Conservation (phyloP, 1,140 invertebrate genomes). For the Drosophila seguyi region DNA sequence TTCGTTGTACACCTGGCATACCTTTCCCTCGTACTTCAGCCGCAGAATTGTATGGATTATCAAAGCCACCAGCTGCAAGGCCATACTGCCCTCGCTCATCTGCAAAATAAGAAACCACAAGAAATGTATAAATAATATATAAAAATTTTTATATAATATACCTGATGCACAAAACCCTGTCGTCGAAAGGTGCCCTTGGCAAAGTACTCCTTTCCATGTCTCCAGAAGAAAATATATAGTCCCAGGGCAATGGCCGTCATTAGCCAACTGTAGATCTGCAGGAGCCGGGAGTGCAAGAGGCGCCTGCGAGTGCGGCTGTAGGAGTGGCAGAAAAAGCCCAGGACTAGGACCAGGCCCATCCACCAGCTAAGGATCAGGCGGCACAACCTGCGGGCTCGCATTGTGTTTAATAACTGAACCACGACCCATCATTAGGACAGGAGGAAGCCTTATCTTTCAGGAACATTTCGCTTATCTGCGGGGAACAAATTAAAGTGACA, state of each 20-base stretch:
- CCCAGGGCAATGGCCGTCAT: background rate
- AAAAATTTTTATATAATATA: background rate
- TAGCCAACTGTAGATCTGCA: slow-evolving; percentile 11
- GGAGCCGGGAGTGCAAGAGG: background rate
- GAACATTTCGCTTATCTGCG: background rate
- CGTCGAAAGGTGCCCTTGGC: slow-evolving; percentile 8
- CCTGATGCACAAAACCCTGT: slow-evolving; percentile 1
- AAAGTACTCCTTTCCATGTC: background rate
- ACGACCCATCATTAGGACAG: background rate
- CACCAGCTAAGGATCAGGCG: slow-evolving; percentile 11
- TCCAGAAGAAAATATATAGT: background rate
- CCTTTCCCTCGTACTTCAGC: background rate
- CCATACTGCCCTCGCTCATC: background rate
- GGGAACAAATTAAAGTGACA: background rate
- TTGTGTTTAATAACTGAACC: slow-evolving; percentile 5
- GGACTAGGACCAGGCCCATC: slow-evolving; percentile 9
- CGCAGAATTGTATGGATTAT: background rate
- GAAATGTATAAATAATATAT: background rate
- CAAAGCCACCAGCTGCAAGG: background rate
- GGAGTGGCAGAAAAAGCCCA: slow-evolving; percentile 14
- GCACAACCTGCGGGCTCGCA: slow-evolving; percentile 28
- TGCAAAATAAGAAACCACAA: background rate
- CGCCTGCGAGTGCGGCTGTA: background rate
- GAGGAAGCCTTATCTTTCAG: background rate
- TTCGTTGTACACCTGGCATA: slow-evolving; percentile 18